Evolutionary conservation across 2,113 vertebrate species (phyloP).

Genomic region (Uria lomvia): DNA sequence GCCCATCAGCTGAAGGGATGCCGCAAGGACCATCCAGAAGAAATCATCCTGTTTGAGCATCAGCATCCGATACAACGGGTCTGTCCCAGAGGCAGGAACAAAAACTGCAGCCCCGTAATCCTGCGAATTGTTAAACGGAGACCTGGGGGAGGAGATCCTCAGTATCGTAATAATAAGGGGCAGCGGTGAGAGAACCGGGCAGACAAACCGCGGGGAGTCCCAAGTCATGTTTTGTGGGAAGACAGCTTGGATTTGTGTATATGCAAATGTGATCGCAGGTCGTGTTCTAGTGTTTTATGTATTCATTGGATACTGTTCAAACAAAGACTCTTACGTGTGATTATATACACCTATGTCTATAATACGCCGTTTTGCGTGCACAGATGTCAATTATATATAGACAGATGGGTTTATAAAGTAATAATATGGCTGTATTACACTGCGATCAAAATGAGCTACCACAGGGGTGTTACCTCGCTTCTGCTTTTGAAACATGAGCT

Average conservation of each 20-base stretch:
- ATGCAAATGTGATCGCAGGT: neutral
- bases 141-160: neutral
- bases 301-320: neutral
- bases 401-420: constrained; percentile 7
- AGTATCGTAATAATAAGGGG: neutral
- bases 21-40: neutral
- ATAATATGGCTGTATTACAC: neutral
- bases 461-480: rapidly evolving
- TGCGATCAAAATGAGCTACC: neutral
- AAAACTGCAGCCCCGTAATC: neutral
- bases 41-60: neutral
- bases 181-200: neutral
- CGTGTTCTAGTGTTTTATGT: neutral
- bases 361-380: neutral
- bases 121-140: neutral
- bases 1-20: neutral
- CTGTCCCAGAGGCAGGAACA: neutral
- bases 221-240: neutral
- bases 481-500: neutral
- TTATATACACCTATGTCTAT: neutral
- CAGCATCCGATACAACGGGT: neutral
- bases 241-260: neutral
- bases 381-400: neutral
- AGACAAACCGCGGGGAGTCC: neutral
- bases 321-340: neutral